phyloP scores from a whole-genome alignment of 2,888 invertebrate genomes.

The Neoitamus cyanurus region DNA sequence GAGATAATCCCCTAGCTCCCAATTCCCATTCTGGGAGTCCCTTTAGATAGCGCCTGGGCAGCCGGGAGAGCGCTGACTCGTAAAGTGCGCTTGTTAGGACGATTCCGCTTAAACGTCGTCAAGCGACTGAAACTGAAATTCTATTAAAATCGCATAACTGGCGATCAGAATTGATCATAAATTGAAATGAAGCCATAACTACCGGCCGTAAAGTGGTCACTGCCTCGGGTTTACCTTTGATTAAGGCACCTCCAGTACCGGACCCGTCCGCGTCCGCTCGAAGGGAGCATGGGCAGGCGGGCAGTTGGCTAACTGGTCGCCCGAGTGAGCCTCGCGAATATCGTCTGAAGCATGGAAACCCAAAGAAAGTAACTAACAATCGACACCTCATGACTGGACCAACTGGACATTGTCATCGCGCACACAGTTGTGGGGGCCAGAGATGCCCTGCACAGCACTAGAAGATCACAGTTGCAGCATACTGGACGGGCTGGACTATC shows the following conservation, averaged over 20 bases:
- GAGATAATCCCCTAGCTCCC: not conserved
- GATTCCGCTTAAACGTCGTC: not conserved
- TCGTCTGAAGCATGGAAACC: not conserved
- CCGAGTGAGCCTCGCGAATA: not conserved
- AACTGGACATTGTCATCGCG: slow-evolving; percentile 17
- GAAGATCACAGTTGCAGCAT: not conserved
- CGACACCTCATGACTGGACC: slow-evolving; percentile 17
- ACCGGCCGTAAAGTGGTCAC: slow-evolving; percentile 30
- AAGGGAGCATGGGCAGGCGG: not conserved
- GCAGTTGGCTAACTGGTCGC: not conserved
- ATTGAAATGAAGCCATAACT: slow-evolving; percentile 47
- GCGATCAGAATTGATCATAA: slow-evolving; percentile 41
- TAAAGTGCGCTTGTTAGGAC: slow-evolving; percentile 19
- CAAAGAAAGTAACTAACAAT: not conserved
- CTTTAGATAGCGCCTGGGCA: not conserved
- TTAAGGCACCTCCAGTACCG: not conserved
- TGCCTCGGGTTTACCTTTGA: not conserved
- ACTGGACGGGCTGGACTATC: not conserved
- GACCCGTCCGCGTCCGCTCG: not conserved
- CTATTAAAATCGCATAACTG: slow-evolving; percentile 41
- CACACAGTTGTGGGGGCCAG: not conserved
- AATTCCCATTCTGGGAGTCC: not conserved
- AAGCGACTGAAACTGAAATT: slow-evolving; percentile 11
- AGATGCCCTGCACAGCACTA: not conserved
- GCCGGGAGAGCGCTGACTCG: not conserved